phyloP scores from a whole-genome alignment of 2,888 invertebrate species.

The Platypus cylindrus region DNA sequence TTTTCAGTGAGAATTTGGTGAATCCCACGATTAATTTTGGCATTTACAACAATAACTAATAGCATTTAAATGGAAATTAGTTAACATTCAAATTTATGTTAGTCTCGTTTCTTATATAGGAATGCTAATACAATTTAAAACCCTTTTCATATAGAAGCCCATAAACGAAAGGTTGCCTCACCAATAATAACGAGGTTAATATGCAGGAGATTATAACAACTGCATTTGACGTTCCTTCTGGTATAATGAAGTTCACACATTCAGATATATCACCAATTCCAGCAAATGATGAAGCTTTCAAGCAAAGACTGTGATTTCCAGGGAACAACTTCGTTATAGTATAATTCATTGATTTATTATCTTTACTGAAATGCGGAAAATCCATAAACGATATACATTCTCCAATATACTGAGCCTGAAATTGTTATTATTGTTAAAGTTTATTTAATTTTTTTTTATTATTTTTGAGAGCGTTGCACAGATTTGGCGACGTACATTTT shows the following conservation, averaged over 20 bases:
- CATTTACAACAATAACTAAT: too few species aligned
- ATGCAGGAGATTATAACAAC: slow-evolving; percentile 15
- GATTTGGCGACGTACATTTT: slow-evolving; percentile 51
- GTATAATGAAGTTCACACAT: slow-evolving; percentile 46
- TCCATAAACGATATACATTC: slow-evolving; percentile 49
- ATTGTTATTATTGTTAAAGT: slow-evolving; percentile 21
- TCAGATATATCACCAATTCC: slow-evolving; percentile 54
- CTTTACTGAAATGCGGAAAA: slow-evolving; percentile 16
- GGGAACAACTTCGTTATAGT: slow-evolving; percentile 44
- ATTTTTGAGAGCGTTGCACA: too few species aligned
- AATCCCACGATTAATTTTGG: too few species aligned
- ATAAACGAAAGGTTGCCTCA: slow-evolving; percentile 13
- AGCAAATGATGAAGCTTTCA: slow-evolving; percentile 67
- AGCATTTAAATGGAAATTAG: too few species aligned
- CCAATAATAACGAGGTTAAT: slow-evolving; percentile 14
- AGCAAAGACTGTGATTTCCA: slow-evolving; percentile 71
- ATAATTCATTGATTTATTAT: slow-evolving; percentile 22
- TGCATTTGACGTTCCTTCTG: slow-evolving; percentile 32
- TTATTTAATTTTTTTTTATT: slow-evolving; percentile 2
- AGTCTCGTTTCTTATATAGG: too few species aligned
- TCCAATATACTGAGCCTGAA: slow-evolving; percentile 40
- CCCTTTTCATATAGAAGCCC: background rate
- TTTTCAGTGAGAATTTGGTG: too few species aligned
- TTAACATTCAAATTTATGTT: too few species aligned
- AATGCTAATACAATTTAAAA: too few species aligned